Evolutionary conservation across 2,888 invertebrate species (phyloP), one percentile per base, ranked within the genome.

Genomic region (Thera britannica): DNA sequence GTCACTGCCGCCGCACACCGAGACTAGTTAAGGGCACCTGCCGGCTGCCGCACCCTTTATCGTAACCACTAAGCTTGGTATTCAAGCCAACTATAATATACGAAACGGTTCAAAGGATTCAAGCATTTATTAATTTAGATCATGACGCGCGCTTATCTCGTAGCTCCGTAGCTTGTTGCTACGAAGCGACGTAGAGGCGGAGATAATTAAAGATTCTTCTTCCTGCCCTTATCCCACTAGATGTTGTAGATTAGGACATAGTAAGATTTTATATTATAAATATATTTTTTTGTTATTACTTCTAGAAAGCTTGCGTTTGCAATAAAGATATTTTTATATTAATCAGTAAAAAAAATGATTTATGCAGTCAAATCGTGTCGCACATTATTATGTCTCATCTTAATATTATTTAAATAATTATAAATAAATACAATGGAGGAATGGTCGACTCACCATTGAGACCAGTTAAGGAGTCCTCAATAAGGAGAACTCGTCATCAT

Each of bases 1-100:
- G 93, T 93, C 93, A 93, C 93, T 93, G 93, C 89, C 80, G 83
- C 82, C 80, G 83, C 82, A 80, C 75, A 69, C 67, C 69, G 73
- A 79, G 81, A 79, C 81, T 84, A 83, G 85, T 81, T 86, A 85
- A 86, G 86, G 86, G 86, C 86, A 85, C 82, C 77, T 77, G 86
- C 82, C 87, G 85, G 80, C 77, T 77, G 86, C 80, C 87, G 85
- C 89, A 89, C 92, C 92, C 89, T 88, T 71, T 72, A 72, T 80
- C 81, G 77, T 79, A 65, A 58, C 62, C 69, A 62, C 62, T 58
- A 44, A 51, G 49, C 55, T 12, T 68, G 62, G 65, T 63, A 63
- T 57, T 56, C 57, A 58, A 68, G 58, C 58, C 38, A 51, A 62
- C 62, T 54, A 55, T 23, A 23, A 23, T 23, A 23, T 58, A 52